Evolutionary conservation across 2,888 invertebrate genomes (phyloP), one percentile per base, ranked within the genome.

Genomic region (Rhimphoctona megacephalus): DNA sequence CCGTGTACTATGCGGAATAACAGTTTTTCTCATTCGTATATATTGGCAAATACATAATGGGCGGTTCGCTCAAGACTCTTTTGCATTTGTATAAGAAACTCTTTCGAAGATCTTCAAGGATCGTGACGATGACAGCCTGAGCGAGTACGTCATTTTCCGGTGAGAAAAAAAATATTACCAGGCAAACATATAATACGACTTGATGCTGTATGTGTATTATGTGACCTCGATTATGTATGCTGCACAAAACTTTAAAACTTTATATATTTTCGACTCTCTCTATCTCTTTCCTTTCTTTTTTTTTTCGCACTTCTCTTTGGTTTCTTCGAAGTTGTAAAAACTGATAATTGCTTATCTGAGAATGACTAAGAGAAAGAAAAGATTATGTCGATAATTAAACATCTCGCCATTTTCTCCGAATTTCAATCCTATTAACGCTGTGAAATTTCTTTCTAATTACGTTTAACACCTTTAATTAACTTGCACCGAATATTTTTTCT

Each of bases 181-280:
- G 25, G 76, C 72, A 84, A 80, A 84, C 80, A 70, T 54, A 30
- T 25, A 46, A 57, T 43, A 67, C 57, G 57, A 66, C 72, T 46
- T 36, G 17, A 43, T 25, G 25, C 30, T n/a, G 52, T n/a, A 36
- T 39, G 30, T 57, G 57, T 61, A 30, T 33, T 54, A 49, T 73
- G 67, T 64, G 76, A 61, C 87, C 87, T 87, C 78, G 83, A 85
- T 87, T 85, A 85, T 61, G 57, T 73, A 83, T 81, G 77, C 85
- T 54, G 80, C 57, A 74, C 33, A 78, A 76, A 85, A 85, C 67
- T 80, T 87, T 33, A 79, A 74, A 81, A 69, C 17, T 64, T 81
- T 79, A 22, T 72, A 3, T 46, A 19, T 4, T 43, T n/a, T 14
- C 43, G 67, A 49, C 43, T 67, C 74, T 67, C 66, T 64, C 54